A percentile compares a stretch with the other conserved stretches of the same genome.
phyloP scores from a whole-genome alignment of 2,113 vertebrate species.

The Falco punctatus region DNA sequence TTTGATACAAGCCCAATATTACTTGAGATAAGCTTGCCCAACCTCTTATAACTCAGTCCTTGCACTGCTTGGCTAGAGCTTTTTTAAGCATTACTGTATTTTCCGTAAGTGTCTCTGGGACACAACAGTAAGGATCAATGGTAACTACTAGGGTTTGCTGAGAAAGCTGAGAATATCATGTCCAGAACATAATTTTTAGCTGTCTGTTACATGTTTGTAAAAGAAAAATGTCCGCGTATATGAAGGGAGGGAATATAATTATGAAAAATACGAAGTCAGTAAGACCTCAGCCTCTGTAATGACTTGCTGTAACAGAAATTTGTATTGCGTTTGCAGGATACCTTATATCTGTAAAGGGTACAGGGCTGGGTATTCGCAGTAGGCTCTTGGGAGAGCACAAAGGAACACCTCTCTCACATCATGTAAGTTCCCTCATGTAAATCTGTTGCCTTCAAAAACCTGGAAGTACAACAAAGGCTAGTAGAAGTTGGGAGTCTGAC shows the following conservation, averaged over 20 bases:
- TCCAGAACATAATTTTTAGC: background rate
- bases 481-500: background rate
- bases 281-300: background rate
- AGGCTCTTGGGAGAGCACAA: background rate
- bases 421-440: background rate
- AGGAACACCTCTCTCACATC: background rate
- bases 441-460: background rate
- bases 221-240: background rate
- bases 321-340: background rate
- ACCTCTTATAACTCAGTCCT: background rate
- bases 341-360: background rate
- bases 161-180: background rate
- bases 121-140: rapidly evolving
- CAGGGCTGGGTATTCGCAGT: rapidly evolving
- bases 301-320: background rate
- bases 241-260: background rate
- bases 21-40: background rate
- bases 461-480: background rate
- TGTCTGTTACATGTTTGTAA: background rate
- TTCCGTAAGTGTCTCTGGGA: background rate
- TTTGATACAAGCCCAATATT: background rate
- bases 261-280: background rate
- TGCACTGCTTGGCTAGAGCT: background rate
- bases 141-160: background rate
- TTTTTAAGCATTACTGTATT: background rate